These are phyloP conservation scores for Priocnemis perturbator DNA, from an alignment of 2,888 invertebrate species.

Conservation along the genomic window DNA sequence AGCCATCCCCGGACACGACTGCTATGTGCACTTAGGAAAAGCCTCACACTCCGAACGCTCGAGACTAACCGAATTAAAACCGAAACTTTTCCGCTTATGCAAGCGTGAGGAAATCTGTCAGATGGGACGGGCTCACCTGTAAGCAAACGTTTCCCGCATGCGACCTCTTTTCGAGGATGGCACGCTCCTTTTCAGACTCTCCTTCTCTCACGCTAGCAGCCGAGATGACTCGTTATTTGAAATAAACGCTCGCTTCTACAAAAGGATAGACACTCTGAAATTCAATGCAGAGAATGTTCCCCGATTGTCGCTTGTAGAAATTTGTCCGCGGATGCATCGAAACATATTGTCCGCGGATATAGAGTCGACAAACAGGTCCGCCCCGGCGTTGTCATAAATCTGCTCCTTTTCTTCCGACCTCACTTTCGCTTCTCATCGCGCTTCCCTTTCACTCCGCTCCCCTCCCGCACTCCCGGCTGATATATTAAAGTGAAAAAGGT, in stretches of 20 bases:
- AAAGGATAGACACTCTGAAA: no score
- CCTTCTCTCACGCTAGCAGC: no score
- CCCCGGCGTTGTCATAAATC: not conserved
- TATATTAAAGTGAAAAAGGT: constrained; percentile 5
- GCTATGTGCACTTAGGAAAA: not conserved
- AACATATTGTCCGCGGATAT: no score
- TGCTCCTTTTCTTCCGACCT: not conserved
- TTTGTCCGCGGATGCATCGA: no score
- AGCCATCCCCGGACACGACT: not conserved
- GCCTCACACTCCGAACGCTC: constrained; percentile 6
- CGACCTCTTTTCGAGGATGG: not conserved
- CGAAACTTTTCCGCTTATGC: constrained; percentile 24
- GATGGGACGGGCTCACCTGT: constrained; percentile 8
- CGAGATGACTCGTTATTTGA: no score
- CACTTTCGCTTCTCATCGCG: no score
- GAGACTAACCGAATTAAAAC: constrained; percentile 37
- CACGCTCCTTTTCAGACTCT: not conserved
- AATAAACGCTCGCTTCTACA: no score
- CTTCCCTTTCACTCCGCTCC: no score
- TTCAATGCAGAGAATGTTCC: no score
- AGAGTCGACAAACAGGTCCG: not conserved
- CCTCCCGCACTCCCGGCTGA: not conserved
- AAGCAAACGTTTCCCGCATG: no score
- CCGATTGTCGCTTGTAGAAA: no score
- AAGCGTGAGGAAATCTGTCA: constrained; percentile 23